These are phyloP conservation scores for Oceanodroma tethys DNA, from an alignment of 2,113 vertebrate genomes.

Conservation along the genomic window DNA sequence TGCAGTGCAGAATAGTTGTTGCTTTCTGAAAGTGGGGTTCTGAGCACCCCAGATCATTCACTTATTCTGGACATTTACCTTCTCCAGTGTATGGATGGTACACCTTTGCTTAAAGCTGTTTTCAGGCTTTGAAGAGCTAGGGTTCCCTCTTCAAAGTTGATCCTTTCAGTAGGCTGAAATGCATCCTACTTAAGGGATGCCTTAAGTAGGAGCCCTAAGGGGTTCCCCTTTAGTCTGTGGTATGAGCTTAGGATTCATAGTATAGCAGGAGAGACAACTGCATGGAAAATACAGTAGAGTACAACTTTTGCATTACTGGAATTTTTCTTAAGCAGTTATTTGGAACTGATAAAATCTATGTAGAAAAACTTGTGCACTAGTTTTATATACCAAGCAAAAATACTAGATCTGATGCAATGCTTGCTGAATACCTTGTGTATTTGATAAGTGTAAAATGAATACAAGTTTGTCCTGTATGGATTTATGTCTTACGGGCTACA, in stretches of 20 bases:
- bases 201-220: too few relatives aligned
- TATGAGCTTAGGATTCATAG: too few relatives aligned
- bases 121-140: background rate
- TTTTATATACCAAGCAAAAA: background rate
- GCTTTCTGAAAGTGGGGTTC: background rate
- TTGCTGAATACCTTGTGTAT: background rate
- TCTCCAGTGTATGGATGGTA: background rate
- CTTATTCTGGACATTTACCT: background rate
- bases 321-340: background rate
- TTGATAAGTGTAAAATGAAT: background rate
- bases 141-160: background rate
- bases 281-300: background rate
- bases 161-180: background rate
- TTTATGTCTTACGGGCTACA: background rate
- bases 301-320: background rate
- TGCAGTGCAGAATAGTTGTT: fast-evolving
- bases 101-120: background rate
- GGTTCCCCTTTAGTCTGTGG: background rate
- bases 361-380: background rate
- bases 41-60: background rate
- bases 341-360: background rate
- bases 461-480: background rate
- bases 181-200: background rate
- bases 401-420: background rate
- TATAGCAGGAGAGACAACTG: background rate